A percentile compares a stretch with the other conserved stretches of the same genome.
phyloP scores from a whole-genome alignment of 2,113 vertebrate genomes.

The Marcusenius ussheri region DNA sequence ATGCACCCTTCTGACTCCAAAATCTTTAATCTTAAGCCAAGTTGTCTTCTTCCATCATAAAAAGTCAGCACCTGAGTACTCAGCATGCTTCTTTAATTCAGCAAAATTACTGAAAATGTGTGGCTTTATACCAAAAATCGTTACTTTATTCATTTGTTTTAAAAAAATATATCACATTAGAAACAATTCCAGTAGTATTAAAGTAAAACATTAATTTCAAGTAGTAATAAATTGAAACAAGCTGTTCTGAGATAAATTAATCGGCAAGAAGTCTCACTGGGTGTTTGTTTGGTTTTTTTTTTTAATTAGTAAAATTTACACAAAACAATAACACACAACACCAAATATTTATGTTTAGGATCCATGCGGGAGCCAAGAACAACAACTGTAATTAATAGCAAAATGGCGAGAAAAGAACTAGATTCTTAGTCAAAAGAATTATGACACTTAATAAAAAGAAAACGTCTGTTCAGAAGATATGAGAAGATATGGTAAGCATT shows the following conservation, averaged over 20 bases:
- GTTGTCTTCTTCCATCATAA: background rate
- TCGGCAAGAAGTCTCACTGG: background rate
- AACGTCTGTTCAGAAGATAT: background rate
- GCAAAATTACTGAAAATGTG: background rate
- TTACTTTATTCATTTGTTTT: background rate
- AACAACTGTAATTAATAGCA: background rate
- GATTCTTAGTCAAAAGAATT: background rate
- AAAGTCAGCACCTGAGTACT: background rate
- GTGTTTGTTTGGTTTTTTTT: too few species aligned
- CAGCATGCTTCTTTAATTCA: background rate
- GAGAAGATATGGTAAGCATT: background rate
- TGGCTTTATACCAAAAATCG: background rate
- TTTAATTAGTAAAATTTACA: background rate
- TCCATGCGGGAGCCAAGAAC: background rate
- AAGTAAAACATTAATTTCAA: background rate
- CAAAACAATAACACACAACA: background rate
- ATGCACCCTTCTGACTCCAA: background rate
- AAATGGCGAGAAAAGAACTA: background rate
- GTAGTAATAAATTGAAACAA: background rate
- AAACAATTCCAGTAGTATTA: background rate
- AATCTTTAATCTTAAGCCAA: background rate
- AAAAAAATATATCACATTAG: background rate
- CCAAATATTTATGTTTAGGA: background rate
- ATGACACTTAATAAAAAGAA: background rate
- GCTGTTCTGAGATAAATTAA: background rate